Percentiles rank a stretch among this genome's conserved stretches.
phyloP scores from a whole-genome alignment of 2,113 vertebrate genomes.

The Tapirus terrestris region DNA sequence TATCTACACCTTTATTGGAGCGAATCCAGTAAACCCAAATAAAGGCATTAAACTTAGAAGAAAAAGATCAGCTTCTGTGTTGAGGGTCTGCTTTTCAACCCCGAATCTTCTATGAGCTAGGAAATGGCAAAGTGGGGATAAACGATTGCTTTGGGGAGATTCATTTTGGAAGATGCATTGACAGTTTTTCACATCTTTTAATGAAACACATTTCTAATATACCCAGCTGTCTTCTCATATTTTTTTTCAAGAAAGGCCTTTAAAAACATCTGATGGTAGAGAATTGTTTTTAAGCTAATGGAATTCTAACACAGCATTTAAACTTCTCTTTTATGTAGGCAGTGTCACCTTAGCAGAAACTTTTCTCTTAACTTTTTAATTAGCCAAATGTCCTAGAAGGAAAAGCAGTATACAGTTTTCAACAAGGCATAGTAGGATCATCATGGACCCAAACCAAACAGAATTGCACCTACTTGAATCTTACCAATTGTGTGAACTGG shows the following conservation, averaged over 20 bases:
- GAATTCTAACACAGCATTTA: background rate
- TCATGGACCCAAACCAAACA: background rate
- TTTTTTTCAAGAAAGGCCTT: background rate
- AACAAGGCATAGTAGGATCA: background rate
- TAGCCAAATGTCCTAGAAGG: background rate
- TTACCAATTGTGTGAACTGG: background rate
- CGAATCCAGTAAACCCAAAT: background rate
- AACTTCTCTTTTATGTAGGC: background rate
- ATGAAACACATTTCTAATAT: background rate
- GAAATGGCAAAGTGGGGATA: background rate
- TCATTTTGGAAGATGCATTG: background rate
- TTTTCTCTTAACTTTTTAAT: slow-evolving; percentile 5
- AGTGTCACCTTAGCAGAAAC: background rate
- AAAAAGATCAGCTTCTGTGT: background rate
- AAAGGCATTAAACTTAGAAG: background rate
- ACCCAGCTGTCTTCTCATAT: background rate
- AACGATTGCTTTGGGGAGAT: background rate
- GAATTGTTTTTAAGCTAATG: background rate
- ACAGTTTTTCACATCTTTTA: background rate
- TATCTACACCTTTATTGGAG: background rate
- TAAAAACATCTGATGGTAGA: background rate
- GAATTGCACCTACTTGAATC: background rate
- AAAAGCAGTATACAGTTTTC: background rate
- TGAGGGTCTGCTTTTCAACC: background rate
- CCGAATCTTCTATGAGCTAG: background rate